Evolutionary conservation across 2,113 vertebrate genomes (phyloP), one percentile per base, ranked within the genome.

Genomic region (Delphinus delphis): DNA sequence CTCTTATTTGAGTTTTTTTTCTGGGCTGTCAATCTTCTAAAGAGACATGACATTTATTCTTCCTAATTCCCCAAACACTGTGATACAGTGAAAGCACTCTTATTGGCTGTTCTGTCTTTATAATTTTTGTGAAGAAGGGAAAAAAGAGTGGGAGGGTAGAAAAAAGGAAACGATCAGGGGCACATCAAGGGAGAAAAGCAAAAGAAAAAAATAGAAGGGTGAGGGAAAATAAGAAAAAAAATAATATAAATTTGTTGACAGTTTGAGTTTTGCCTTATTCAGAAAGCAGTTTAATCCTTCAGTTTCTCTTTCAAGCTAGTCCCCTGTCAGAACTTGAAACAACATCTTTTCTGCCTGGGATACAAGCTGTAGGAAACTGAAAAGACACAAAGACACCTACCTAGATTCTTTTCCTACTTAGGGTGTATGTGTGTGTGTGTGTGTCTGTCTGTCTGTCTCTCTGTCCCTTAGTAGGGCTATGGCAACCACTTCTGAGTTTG

Each of bases 221-320:
- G 70, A 92, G 31, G 58, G 53, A 53, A 95, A 95, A 36, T 73
- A 79, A 77, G n/a, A 14, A 88, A 90, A 68, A 85, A n/a, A 90
- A 62, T 41, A 38, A 68, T 50, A 73, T 4, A 21, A 68, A 90
- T 63, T 96, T 71, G 58, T 74, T 87, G 83, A 95, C 60, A 80
- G 50, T 84, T 38, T 68, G 84, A 94, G 28, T 86, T 81, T 89
- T 88, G 70, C 82, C 36, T 91, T 76, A 62, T 81, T 83, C 41
- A 26, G 65, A 88, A 95, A 96, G 50, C 71, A 90, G 23, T 97
- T 90, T 77, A 85, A 87, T 93, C 76, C 70, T 91, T 91, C 21
- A 4, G 26, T 80, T 95, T 95, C 76, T 60, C 87, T 95, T 93
- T 93, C 26, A 93, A 73, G 87, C n/a, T 50, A 50, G 63, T 62